These are phyloP conservation scores for Sebastes minor DNA, from an alignment of 2,797 vertebrate genomes.

Conservation along the genomic window DNA sequence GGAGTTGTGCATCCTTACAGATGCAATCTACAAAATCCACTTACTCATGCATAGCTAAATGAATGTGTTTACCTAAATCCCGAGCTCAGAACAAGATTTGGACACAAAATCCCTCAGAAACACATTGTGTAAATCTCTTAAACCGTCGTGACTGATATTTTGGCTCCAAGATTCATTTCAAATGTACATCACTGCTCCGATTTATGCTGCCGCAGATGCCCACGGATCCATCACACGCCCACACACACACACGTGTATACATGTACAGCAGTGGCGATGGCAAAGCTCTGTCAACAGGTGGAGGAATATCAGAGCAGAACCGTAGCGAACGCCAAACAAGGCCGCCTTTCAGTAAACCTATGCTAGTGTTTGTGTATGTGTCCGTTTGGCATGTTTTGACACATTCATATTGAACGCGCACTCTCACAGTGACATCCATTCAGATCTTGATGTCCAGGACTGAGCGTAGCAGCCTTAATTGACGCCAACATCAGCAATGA, in stretches of 20 bases:
- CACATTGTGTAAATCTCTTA: conserved; percentile 29
- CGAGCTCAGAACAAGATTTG: conserved; percentile 31
- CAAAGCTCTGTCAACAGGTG: conserved; percentile 57
- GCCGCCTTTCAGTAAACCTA: conserved; percentile 44
- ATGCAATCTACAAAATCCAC: conserved; percentile 9
- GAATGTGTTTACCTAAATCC: conserved; percentile 19
- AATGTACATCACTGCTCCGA: conserved; percentile 17
- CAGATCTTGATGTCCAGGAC: conserved; percentile 24
- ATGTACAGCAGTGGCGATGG: not conserved
- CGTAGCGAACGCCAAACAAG: conserved; percentile 28
- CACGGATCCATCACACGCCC: conserved; percentile 9
- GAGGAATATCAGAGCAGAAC: conserved; percentile 16
- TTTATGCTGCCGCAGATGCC: conserved; percentile 6
- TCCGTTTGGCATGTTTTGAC: conserved; percentile 26
- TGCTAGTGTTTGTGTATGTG: conserved; percentile 6
- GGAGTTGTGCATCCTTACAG: not conserved
- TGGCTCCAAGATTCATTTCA: conserved; percentile 16
- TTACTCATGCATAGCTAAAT: conserved; percentile 11
- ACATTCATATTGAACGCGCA: not conserved
- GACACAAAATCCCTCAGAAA: conserved; percentile 22
- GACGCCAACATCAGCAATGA: conserved; percentile 45
- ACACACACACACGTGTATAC: conserved; percentile 15
- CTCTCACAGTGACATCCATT: conserved; percentile 43
- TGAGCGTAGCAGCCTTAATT: not conserved
- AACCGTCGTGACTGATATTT: not conserved